Conservation (phyloP, 1,140 invertebrate genomes). For the Diprion similis region DNA sequence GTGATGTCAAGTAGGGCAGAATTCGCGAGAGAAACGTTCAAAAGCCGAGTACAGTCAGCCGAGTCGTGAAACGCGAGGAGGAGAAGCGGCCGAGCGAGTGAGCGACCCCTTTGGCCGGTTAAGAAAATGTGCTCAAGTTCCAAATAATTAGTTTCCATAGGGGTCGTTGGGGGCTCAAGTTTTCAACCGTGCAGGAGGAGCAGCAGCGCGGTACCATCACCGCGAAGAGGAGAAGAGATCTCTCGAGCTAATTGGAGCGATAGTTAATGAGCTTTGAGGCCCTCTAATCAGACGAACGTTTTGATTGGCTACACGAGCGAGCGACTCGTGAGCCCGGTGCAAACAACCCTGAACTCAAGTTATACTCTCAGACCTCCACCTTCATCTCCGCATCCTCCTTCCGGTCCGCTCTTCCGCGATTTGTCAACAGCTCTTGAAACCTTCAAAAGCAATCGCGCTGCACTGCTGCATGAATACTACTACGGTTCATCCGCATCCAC, state of each 20-base stretch:
- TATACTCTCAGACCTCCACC: no score
- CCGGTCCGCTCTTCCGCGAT: not conserved
- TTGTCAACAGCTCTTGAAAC: not conserved
- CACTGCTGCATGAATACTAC: no score
- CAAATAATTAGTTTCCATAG: not conserved
- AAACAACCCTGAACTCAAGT: constrained; percentile 9
- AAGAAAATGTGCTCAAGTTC: no score
- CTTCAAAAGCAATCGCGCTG: not conserved
- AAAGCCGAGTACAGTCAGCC: no score
- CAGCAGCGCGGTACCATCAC: constrained; percentile 10
- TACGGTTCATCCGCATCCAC: no score
- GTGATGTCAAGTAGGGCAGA: no score
- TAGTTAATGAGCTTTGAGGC: constrained; percentile 42
- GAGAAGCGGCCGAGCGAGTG: no score
- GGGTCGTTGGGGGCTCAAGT: not conserved
- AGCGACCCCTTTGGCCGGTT: no score
- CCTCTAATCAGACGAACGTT: constrained; percentile 57
- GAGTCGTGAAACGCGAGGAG: no score
- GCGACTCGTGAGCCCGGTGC: constrained; percentile 4
- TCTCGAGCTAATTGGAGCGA: constrained; percentile 30
- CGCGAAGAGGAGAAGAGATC: not conserved
- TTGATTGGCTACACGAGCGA: constrained; percentile 42
- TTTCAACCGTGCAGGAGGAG: not conserved
- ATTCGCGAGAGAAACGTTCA: no score
- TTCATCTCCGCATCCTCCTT: not conserved